phyloP scores from a whole-genome alignment of 2,888 invertebrate genomes.

The Trichopoda pennipes region DNA sequence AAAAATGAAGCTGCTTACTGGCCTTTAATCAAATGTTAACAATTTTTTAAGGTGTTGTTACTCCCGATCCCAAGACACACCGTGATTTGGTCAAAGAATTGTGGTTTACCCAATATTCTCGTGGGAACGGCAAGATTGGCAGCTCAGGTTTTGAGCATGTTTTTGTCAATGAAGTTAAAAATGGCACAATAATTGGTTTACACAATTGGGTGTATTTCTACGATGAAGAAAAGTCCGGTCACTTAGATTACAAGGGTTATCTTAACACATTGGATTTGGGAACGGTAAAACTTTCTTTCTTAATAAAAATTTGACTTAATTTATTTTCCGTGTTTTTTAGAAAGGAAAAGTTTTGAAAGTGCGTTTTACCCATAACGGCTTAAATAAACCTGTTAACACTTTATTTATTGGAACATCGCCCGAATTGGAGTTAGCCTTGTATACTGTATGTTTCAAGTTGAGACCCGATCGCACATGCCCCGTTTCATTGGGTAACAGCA shows the following conservation, averaged over 20 bases:
- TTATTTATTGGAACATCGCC: constrained; percentile 94
- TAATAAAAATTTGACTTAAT: not conserved
- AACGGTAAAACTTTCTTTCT: constrained; percentile 82
- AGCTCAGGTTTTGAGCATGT: constrained; percentile 97
- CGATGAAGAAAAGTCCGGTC: constrained; percentile 87
- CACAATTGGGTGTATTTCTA: constrained; percentile 96
- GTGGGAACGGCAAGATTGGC: constrained; percentile 89
- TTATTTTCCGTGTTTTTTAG: constrained; percentile 80
- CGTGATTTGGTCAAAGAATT: constrained; percentile 87
- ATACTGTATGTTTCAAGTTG: constrained; percentile 91
- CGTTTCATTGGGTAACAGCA: constrained; percentile 86
- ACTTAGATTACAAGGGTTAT: constrained; percentile 90
- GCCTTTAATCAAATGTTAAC: not conserved
- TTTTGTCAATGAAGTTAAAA: constrained; percentile 92
- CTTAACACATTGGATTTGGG: constrained; percentile 86
- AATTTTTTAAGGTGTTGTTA: constrained; percentile 82
- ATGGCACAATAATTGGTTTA: constrained; percentile 89
- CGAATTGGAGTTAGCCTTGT: constrained; percentile 94
- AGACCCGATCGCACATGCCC: constrained; percentile 89
- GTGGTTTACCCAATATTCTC: constrained; percentile 92
- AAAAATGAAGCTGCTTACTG: not conserved
- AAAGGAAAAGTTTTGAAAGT: constrained; percentile 89
- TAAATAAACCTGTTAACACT: constrained; percentile 88
- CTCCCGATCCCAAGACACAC: constrained; percentile 86
- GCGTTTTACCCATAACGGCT: constrained; percentile 86